A percentile compares a stretch with the other conserved stretches of the same genome.
Conservation (phyloP, 2,888 invertebrate genomes). For the Drosophila paranaensis region DNA sequence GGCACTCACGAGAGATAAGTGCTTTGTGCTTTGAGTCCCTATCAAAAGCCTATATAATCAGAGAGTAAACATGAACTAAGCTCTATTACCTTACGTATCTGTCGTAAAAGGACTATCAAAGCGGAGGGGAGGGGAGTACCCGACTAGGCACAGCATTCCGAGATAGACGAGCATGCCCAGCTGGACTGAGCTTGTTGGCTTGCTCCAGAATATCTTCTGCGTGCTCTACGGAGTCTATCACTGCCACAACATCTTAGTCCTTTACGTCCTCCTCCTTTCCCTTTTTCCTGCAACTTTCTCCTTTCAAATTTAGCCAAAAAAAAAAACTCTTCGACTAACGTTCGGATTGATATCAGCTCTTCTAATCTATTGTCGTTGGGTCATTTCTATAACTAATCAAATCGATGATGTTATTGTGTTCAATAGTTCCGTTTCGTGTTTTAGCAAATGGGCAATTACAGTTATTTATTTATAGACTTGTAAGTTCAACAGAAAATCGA, state of each 20-base stretch:
- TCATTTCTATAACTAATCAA: constrained; percentile 1
- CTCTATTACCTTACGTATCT: not conserved
- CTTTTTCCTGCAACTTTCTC: too few species aligned
- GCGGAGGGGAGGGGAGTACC: too few species aligned
- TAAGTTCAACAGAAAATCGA: not conserved
- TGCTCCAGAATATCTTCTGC: too few species aligned
- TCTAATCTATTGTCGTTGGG: not conserved
- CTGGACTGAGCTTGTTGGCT: too few species aligned
- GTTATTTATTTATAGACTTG: constrained; percentile 2
- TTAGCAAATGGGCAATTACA: not conserved
- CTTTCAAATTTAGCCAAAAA: too few species aligned
- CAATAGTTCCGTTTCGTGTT: not conserved
- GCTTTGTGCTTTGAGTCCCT: not conserved
- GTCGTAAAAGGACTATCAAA: too few species aligned
- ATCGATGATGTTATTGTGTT: not conserved
- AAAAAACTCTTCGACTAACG: too few species aligned
- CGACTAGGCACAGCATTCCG: too few species aligned
- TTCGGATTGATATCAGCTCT: not conserved
- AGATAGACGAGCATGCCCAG: too few species aligned
- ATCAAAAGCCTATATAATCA: not conserved
- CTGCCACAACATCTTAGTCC: too few species aligned
- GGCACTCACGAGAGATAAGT: not conserved
- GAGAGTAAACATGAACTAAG: not conserved
- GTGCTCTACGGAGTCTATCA: too few species aligned
- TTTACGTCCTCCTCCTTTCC: too few species aligned